Conservation (phyloP, 2,888 invertebrate species). For the Agonopterix alstromeriana region DNA sequence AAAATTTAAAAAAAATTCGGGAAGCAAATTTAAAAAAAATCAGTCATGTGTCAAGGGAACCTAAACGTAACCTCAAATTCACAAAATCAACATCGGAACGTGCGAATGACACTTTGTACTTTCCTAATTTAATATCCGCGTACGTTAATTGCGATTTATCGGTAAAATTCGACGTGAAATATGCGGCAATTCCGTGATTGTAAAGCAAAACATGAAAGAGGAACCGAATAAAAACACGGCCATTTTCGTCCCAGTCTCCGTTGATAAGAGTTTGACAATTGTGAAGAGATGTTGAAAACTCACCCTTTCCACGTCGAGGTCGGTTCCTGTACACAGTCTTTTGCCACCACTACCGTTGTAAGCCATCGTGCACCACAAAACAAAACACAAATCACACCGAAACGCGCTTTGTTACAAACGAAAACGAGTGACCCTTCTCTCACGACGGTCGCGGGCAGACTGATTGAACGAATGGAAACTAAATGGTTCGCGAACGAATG, state of each 20-base stretch:
- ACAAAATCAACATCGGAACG: slow-evolving; percentile 62
- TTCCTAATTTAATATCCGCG: slow-evolving; percentile 10
- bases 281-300: slow-evolving; percentile 29
- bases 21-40: not conserved
- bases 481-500: slow-evolving; percentile 24
- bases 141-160: not conserved
- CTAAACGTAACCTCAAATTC: slow-evolving; percentile 68
- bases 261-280: slow-evolving; percentile 43
- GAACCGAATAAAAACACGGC: slow-evolving; percentile 65
- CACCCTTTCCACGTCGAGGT: slow-evolving; percentile 72
- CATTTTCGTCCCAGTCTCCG: slow-evolving; percentile 55
- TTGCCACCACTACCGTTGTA: slow-evolving; percentile 82
- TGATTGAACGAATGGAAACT: slow-evolving; percentile 47
- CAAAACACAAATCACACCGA: slow-evolving; percentile 74
- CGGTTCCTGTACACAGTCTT: slow-evolving; percentile 71
- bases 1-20: slow-evolving; percentile 13
- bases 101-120: slow-evolving; percentile 38
- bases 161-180: slow-evolving; percentile 1
- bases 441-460: slow-evolving; percentile 54
- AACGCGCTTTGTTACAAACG: slow-evolving; percentile 51
- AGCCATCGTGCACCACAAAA: slow-evolving; percentile 82
- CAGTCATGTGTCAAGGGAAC: slow-evolving; percentile 51
- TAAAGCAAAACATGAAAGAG: slow-evolving; percentile 51
- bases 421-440: slow-evolving; percentile 39
- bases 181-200: slow-evolving; percentile 9